Evolutionary conservation across 2,888 invertebrate species (phyloP), one percentile per base, ranked within the genome.

Genomic region (Cotesia congregata): DNA sequence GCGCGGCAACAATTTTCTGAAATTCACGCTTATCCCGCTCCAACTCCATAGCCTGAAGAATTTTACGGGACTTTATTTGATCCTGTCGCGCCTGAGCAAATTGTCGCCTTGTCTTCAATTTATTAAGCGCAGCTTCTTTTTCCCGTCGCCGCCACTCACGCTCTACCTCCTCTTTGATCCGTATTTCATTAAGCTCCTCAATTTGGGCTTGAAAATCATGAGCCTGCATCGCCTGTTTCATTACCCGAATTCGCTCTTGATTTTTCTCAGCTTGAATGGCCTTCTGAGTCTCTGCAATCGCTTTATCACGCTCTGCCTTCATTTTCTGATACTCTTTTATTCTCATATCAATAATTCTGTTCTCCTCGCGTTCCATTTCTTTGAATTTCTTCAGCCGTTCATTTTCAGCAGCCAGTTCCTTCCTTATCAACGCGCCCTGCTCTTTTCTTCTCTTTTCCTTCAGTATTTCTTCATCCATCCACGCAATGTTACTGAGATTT

Each of bases 121-220:
- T 90, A 83, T 91, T 92, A 72, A 92, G 83, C 6, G 93, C 94
- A 0, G 91, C 92, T 75, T 92, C 92, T 41, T 92, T 90, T 87
- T 95, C 94, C 77, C 91, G 92, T 9, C 91, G 90, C 0, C 94
- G 90, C 92, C 94, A 95, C 82, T 94, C 93, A 9, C 93, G 90
- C 85, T 95, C 95, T 30, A 94, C 93, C 84, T 92, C 91, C 83
- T 93, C 92, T 81, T 91, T 91, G 9, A 91, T 86, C 61, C 92
- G 88, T 20, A 90, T 82, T 0, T 91, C 91, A 78, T 91, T 91
- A 80, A 92, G 83, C 83, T 92, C 92, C 72, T 92, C 91, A 76
- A 90, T 87, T 61, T 91, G 90, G 0, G 91, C 91, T 86, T 92
- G 74, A 15, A 79, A 74, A 60, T 85, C 83, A 3, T 79, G 81